A percentile compares a stretch with the other conserved stretches of the same genome.
Conservation (phyloP, 1,140 invertebrate genomes). For the Eumeta japonica region DNA sequence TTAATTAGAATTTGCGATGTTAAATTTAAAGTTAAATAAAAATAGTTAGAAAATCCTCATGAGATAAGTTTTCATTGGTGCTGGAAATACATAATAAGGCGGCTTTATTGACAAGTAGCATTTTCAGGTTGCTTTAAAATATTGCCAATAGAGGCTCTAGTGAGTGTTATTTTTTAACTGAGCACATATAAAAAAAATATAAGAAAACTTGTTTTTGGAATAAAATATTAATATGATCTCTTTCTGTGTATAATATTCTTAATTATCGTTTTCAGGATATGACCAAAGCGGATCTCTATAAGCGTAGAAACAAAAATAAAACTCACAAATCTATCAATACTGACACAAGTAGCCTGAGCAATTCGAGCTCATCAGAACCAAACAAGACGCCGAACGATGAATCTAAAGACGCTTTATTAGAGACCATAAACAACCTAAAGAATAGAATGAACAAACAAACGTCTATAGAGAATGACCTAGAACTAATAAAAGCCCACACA, state of each 20-base stretch:
- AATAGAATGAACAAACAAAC: slow-evolving; percentile 34
- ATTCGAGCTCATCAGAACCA: slow-evolving; percentile 18
- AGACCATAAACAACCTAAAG: slow-evolving; percentile 39
- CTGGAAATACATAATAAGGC: too few species aligned
- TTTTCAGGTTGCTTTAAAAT: too few species aligned
- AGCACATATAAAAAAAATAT: too few species aligned
- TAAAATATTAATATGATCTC: background rate
- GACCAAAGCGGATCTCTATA: slow-evolving; percentile 50
- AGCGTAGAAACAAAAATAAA: slow-evolving; percentile 42
- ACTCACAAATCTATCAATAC: slow-evolving; percentile 30
- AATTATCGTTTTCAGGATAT: slow-evolving; percentile 40
- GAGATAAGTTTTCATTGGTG: too few species aligned
- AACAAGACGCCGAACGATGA: slow-evolving; percentile 18
- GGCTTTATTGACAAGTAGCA: too few species aligned
- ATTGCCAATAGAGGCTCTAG: too few species aligned
- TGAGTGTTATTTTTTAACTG: too few species aligned
- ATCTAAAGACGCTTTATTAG: slow-evolving; percentile 20
- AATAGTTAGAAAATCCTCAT: too few species aligned
- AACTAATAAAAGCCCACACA: slow-evolving; percentile 42
- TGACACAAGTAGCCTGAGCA: slow-evolving; percentile 8
- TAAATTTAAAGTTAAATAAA: too few species aligned
- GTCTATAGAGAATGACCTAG: slow-evolving; percentile 44
- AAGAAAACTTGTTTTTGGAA: too few species aligned
- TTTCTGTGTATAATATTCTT: too few species aligned
- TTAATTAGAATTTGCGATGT: too few species aligned